phyloP scores from a whole-genome alignment of 2,888 invertebrate genomes.

The Yponomeuta malinellus region DNA sequence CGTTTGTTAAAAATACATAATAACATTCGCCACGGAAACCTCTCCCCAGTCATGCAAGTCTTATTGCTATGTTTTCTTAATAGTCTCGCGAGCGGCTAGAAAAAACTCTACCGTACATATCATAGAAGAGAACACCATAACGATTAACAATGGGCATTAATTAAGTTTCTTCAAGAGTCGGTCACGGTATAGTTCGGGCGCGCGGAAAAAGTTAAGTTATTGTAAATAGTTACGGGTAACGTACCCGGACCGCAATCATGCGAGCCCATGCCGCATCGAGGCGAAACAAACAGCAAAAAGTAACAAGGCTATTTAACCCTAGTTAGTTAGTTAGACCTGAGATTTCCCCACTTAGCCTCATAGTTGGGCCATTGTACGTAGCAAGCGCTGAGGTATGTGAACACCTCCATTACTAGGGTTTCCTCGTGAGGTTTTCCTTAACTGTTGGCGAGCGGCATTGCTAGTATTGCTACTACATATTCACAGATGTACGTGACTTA shows the following conservation, averaged over 20 bases:
- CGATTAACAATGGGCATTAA: conserved; percentile 1
- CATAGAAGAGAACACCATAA: not conserved
- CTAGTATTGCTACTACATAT: too few species aligned
- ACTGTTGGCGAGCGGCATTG: too few species aligned
- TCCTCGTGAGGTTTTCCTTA: too few species aligned
- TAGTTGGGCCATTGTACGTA: too few species aligned
- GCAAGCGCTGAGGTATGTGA: too few species aligned
- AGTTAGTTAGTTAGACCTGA: too few species aligned
- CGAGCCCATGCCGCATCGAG: not conserved
- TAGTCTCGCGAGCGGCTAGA: not conserved
- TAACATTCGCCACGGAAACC: too few species aligned
- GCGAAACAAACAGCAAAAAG: conserved; percentile 2
- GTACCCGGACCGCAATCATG: conserved; percentile 11
- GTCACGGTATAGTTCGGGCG: conserved; percentile 10
- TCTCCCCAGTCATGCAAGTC: not conserved
- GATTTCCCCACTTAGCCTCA: too few species aligned
- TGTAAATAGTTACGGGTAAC: conserved; percentile 5
- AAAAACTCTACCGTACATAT: not conserved
- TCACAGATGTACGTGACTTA: too few species aligned
- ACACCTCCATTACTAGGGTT: too few species aligned
- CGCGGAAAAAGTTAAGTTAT: conserved; percentile 11
- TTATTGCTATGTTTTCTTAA: not conserved
- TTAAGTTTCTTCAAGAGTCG: conserved; percentile 1
- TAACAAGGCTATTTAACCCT: not conserved
- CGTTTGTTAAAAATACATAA: too few species aligned